phyloP scores from a whole-genome alignment of 2,888 invertebrate genomes.

The Himalopsyche japonica region DNA sequence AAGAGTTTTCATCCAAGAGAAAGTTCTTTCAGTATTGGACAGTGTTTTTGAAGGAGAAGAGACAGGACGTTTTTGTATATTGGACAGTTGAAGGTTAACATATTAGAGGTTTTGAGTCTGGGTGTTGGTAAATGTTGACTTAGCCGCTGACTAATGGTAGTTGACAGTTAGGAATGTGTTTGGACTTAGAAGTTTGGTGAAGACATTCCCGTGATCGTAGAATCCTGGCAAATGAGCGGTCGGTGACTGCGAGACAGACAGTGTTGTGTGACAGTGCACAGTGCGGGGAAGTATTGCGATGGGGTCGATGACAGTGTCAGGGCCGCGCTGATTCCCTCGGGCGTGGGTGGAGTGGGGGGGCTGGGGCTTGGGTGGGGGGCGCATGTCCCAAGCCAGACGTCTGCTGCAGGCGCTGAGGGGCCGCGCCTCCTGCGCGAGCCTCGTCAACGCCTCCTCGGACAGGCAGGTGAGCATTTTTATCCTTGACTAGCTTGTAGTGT shows the following conservation, averaged over 20 bases:
- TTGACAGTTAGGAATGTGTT: neutral
- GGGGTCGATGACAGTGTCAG: neutral
- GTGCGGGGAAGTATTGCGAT: neutral
- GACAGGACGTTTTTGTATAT: too few relatives aligned
- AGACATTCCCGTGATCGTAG: neutral
- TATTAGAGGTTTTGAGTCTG: too few relatives aligned
- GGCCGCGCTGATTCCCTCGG: neutral
- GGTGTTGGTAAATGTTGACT: too few relatives aligned
- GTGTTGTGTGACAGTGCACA: neutral
- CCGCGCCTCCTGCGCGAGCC: constrained; percentile 34
- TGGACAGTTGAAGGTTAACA: too few relatives aligned
- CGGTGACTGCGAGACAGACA: neutral
- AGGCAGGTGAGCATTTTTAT: constrained; percentile 21
- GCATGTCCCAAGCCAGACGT: constrained; percentile 31
- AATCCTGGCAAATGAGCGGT: neutral
- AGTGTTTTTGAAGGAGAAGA: too few relatives aligned
- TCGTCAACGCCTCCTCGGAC: constrained; percentile 33
- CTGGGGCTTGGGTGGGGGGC: constrained; percentile 10
- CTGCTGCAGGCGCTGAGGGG: constrained; percentile 33
- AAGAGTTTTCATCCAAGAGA: too few relatives aligned
- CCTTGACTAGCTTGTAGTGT: neutral
- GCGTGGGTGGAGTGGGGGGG: constrained; percentile 18
- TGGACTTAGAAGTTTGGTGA: neutral
- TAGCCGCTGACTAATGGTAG: too few relatives aligned
- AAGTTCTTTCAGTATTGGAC: too few relatives aligned